Evolutionary conservation across 2,113 vertebrate genomes (phyloP), one percentile per base, ranked within the genome.

Genomic region (Gnathonemus longibarbis): DNA sequence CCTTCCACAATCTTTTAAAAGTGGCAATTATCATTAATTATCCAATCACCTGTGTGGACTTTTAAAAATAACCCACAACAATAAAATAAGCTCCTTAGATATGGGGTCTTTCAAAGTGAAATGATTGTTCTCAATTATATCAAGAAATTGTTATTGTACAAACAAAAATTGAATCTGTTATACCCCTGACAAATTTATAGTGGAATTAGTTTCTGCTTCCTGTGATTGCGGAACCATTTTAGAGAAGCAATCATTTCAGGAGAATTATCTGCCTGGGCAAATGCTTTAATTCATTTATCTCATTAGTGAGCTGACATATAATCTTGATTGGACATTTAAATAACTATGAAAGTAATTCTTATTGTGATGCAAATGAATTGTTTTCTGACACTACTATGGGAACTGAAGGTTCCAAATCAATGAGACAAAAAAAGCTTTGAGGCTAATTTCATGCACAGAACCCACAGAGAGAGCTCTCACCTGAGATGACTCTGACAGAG

Each of bases 401-500:
- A 58, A 56, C 10, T 58, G 39, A 62, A 88, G 21, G 19, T 1
- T 88, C 3, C 17, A 50, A 49, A 21, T 39, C 24, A 66, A 45
- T n/a, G 39, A 89, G 35, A 88, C 27, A 45, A 39, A 88, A 53
- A 53, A 74, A n/a, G 21, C 9, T 39, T 52, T 39, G 49, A 9
- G 74, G 17, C 35, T 90, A 24, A 58, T 80, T 42, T 80, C 3
- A 52, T 21, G n/a, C 27, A 42, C 35, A 21, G 13, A 39, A 42
- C 24, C 15, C 17, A 56, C 56, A 15, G 90, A 62, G 31, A 85
- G 90, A 84, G 90, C 21, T 27, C 89, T 66, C 93, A 99, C 98
- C 98, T 94, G 98, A 98, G 83, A 99, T 96, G 88, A 98, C 93
- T 86, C 94, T 96, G 88, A 97, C 89, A 0, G 97, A 96, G 89